Evolutionary conservation across 2,888 invertebrate species (phyloP).

Genomic region (Axea sp.): DNA sequence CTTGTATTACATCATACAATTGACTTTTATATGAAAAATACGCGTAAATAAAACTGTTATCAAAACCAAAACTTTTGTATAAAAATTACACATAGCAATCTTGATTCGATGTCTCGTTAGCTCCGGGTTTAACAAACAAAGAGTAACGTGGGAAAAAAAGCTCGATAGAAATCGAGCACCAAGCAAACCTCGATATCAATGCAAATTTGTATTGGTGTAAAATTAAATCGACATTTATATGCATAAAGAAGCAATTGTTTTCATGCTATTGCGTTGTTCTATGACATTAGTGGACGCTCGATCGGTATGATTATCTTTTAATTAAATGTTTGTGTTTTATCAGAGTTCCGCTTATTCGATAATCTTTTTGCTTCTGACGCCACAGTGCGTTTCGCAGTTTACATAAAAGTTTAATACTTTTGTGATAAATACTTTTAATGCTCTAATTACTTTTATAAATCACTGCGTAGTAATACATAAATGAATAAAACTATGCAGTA

Average conservation of each 20-base stretch:
- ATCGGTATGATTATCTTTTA: constrained; percentile 78
- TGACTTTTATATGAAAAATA: too few relatives aligned
- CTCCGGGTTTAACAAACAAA: constrained; percentile 56
- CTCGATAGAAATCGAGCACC: constrained; percentile 55
- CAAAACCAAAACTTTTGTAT: constrained; percentile 28
- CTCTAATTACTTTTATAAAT: constrained; percentile 9
- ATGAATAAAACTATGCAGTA: too few relatives aligned
- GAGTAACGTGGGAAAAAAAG: constrained; percentile 59
- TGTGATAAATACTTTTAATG: constrained; percentile 24
- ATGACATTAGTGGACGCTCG: constrained; percentile 72
- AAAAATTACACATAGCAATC: constrained; percentile 54
- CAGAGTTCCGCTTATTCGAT: constrained; percentile 59
- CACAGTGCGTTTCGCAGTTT: constrained; percentile 23
- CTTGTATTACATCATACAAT: too few relatives aligned
- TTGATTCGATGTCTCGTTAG: constrained; percentile 57
- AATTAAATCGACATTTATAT: constrained; percentile 75
- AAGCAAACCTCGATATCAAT: constrained; percentile 64
- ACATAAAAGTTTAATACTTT: constrained; percentile 22
- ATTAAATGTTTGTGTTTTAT: constrained; percentile 78
- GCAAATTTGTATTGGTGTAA: constrained; percentile 76
- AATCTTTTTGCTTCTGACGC: constrained; percentile 3
- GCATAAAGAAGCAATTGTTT: constrained; percentile 76
- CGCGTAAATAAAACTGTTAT: constrained; percentile 43
- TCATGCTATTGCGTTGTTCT: constrained; percentile 68
- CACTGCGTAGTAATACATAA: not conserved